Conservation (phyloP, 2,888 invertebrate genomes). For the Lasioglossum malachurum region DNA sequence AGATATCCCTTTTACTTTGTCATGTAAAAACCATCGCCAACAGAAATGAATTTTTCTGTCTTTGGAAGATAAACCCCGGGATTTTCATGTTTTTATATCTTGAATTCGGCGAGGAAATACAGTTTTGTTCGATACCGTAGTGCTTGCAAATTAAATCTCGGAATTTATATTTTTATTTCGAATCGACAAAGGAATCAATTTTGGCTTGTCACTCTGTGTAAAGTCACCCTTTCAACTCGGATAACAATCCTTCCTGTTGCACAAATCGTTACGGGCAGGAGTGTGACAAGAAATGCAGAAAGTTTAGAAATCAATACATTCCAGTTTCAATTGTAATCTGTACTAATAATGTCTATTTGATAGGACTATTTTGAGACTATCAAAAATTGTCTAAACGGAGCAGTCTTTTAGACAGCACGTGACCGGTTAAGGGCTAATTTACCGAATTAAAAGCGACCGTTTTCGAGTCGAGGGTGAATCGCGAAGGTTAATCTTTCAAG, state of each 20-base stretch:
- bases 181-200: not conserved
- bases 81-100: not conserved
- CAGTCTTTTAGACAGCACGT: not conserved
- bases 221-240: not conserved
- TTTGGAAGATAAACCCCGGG: not conserved
- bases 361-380: not conserved
- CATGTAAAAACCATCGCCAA: not conserved
- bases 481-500: not conserved
- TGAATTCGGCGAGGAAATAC: not conserved
- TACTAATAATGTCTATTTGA: not conserved
- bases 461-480: not conserved
- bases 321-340: not conserved
- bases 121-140: not conserved
- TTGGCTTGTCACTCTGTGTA: not conserved
- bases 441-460: not conserved
- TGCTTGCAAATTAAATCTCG: not conserved
- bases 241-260: not conserved
- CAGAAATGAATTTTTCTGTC: not conserved
- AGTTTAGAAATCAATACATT: not conserved
- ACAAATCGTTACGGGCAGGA: not conserved
- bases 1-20: not conserved
- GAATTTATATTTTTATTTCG: not conserved
- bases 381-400: not conserved
- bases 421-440: not conserved
- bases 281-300: not conserved